Evolutionary conservation across 2,113 vertebrate genomes (phyloP).

Genomic region (Boulengeromyrus knoepffleri): DNA sequence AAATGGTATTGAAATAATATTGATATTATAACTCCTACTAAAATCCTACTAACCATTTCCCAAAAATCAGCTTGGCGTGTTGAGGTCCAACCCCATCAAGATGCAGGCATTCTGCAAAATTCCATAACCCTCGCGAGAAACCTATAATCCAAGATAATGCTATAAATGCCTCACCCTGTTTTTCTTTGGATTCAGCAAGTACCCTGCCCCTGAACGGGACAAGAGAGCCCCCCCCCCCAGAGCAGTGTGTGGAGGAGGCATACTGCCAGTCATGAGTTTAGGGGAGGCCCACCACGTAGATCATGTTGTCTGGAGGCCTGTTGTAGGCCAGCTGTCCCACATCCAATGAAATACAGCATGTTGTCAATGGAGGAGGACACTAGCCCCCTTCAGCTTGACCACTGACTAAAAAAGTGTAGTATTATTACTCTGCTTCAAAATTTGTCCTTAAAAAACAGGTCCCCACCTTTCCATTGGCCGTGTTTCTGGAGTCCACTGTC

Average conservation of each 20-base stretch:
- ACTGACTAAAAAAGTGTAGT: neutral
- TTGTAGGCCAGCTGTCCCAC: slow-evolving; percentile 41
- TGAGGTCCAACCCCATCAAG: neutral
- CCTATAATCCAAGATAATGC: neutral
- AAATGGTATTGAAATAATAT: neutral
- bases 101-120: neutral
- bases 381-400: slow-evolving; percentile 27
- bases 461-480: neutral
- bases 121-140: neutral
- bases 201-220: neutral
- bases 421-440: neutral
- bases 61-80: neutral
- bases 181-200: neutral
- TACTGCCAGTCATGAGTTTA: slow-evolving; percentile 6
- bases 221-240: neutral
- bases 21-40: neutral
- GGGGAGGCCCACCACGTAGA: slow-evolving; percentile 33
- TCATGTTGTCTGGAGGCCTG: slow-evolving; percentile 53
- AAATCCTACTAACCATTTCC: neutral
- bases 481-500: neutral
- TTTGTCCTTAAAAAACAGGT: neutral
- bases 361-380: slow-evolving; percentile 40
- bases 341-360: slow-evolving; percentile 18
- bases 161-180: neutral
- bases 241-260: neutral